Conservation (phyloP, 2,888 invertebrate genomes). For the Timema cristinae region DNA sequence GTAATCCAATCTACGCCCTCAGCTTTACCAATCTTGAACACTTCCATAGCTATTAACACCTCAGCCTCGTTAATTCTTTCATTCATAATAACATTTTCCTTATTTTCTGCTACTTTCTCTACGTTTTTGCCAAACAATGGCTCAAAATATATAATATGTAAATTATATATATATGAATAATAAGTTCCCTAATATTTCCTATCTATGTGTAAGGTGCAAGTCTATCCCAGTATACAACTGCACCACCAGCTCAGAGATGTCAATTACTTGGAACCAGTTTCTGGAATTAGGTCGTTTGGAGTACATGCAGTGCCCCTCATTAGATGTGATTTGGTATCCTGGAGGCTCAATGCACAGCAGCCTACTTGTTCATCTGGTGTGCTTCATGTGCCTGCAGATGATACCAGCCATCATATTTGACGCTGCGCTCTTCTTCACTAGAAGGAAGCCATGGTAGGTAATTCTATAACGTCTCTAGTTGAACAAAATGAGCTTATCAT, state of each 20-base stretch:
- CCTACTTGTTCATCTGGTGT: conserved; percentile 46
- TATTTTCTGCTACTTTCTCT: too few relatives aligned
- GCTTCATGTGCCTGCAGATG: conserved; percentile 51
- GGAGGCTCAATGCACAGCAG: conserved; percentile 40
- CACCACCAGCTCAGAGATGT: conserved; percentile 53
- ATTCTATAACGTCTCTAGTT: not conserved
- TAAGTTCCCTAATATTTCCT: not conserved
- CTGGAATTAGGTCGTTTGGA: conserved; percentile 39
- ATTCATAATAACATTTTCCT: too few relatives aligned
- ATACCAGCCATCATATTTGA: conserved; percentile 55
- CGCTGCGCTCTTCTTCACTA: conserved; percentile 44
- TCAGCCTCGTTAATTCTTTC: too few relatives aligned
- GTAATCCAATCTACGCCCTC: too few relatives aligned
- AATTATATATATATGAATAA: too few relatives aligned
- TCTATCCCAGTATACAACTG: conserved; percentile 51
- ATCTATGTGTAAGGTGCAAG: conserved; percentile 16
- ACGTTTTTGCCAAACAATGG: too few relatives aligned
- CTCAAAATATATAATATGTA: too few relatives aligned
- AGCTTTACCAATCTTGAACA: too few relatives aligned
- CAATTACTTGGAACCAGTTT: conserved; percentile 53
- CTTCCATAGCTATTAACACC: too few relatives aligned
- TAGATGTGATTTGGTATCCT: conserved; percentile 47
- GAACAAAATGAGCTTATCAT: too few relatives aligned
- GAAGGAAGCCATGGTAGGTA: conserved; percentile 45
- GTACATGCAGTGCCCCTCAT: conserved; percentile 46